Percentiles rank a stretch among this genome's conserved stretches.
Evolutionary conservation across 2,888 invertebrate species (phyloP).

Genomic region (Argyresthia goedartella): DNA sequence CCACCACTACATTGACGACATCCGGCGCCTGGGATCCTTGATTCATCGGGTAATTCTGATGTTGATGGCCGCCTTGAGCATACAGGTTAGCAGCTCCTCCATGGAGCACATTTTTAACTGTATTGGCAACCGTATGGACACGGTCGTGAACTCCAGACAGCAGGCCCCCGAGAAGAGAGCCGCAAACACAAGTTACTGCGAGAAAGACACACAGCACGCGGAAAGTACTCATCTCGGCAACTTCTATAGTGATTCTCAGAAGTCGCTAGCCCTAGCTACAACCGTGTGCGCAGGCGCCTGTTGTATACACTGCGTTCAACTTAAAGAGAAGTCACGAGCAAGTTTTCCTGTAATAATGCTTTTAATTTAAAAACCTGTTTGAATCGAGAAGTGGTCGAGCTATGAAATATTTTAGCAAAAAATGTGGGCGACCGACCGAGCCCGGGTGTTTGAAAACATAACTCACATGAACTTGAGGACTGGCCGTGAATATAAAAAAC

Average conservation of each 20-base stretch:
- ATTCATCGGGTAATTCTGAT: too few relatives aligned
- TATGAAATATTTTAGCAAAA: background rate
- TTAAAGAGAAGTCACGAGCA: background rate
- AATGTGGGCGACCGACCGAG: background rate
- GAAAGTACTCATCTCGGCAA: too few relatives aligned
- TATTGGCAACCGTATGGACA: slow-evolving; percentile 25
- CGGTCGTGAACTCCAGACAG: slow-evolving; percentile 22
- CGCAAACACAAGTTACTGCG: slow-evolving; percentile 13
- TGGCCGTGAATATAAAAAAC: background rate
- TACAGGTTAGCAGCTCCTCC: slow-evolving; percentile 21
- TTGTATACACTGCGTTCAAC: background rate
- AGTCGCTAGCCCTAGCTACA: too few relatives aligned
- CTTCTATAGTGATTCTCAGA: too few relatives aligned
- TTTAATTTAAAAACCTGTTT: background rate
- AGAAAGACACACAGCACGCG: slow-evolving; percentile 4
- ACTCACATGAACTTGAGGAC: background rate
- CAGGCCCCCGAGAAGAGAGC: slow-evolving; percentile 20
- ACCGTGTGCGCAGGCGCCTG: background rate
- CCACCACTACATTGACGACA: background rate
- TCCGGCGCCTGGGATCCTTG: background rate
- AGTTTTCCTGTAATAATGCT: background rate
- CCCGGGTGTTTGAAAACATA: too few relatives aligned
- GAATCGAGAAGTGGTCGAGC: background rate
- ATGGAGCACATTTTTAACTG: slow-evolving; percentile 30
- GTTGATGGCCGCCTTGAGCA: slow-evolving; percentile 15